Base-by-base conservation (phyloP, 2,797 vertebrate genomes). In the Sternarchorhynchus goeldii region DNA sequence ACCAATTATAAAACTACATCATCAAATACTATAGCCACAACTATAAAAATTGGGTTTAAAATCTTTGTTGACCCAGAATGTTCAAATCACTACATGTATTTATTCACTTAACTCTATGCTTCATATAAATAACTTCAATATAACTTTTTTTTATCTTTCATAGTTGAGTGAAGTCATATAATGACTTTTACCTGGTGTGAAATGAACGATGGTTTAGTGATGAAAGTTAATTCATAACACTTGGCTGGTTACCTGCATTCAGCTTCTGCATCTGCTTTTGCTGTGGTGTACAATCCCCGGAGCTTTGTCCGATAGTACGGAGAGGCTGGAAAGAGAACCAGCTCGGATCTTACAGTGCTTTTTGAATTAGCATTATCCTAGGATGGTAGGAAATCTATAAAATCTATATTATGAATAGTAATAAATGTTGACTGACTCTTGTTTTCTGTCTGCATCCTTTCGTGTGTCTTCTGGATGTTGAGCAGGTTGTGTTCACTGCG, bases 401-500 rank as follows among this genome's bases (percentile, higher is more conserved):
- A 12, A 60, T 55, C 3, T n/a, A 31, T 73, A 20, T 62, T 5
- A 34, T 3, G 31, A 29, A 72, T 39, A 34, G 5, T 69, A 70
- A 50, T 75, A 77, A 70, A 50, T 4, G 32, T 72, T 6, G 57
- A 84, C 93, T 90, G 71, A 97, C 96, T 97, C 74, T 97, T 97
- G 85, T 97, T 97, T 81, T 97, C 96, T 0, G 95, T 97, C 90
- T 97, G 96, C 96, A 97, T 97, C 80, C 96, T 90, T 90, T 97
- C 96, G 0, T 97, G 96, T 0, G 96, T 97, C 80, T 97, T 97
- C 93, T 97, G 96, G 67, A 97, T 97, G 87, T 97, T 97, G 83
- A 97, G 94, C 76, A 97, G 90, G 34, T 97, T 97, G 90, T 97
- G 96, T 86, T 97, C 96, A 8, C 95, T 97, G 79, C 96, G 91